Evolutionary conservation across 1,140 invertebrate species (phyloP), one percentile per base, ranked within the genome.

Genomic region (Reticulitermes speratus): DNA sequence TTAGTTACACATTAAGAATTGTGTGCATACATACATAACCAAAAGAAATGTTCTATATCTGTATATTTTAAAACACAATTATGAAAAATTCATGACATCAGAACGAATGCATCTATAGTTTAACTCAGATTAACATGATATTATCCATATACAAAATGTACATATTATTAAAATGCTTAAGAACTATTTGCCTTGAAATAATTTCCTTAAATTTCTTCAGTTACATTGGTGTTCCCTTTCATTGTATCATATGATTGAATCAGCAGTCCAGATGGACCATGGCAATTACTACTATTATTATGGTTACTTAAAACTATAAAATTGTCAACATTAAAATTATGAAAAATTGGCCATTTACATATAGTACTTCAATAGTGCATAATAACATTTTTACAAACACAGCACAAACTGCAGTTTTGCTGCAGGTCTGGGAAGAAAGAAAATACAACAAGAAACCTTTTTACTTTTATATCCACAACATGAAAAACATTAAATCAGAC

Each of bases 201-300:
- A 48, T 48, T 38, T 84, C 83, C 25, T 84, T 84, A 84, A 44
- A 44, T 84, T 21, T n/a, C 48, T 48, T 83, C 45, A 44, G 38
- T 44, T 84, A 84, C n/a, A 84, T 84, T 84, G 83, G 83, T 84
- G 83, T 84, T 84, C 83, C 83, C 44, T 84, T 84, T 84, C 83
- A 84, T 84, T 84, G 83, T 44, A 44, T 84, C 48, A 84, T 84
- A 48, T 55, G 19, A 65, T 19, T 65, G 59, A 7, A 19, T 21
- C 16, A 65, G 16, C 59, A 65, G 59, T n/a, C 59, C 59, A 65
- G 25, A 16, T 65, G 16, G 59, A 65, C 19, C 59, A 65, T 65
- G 59, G 25, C 25, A n/a, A 65, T 65, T 16, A 23, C 59, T 65
- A 65, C 25, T 65, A n/a, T 23, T 65, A 65, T 23, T 65, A 65